Evolutionary conservation across 2,797 vertebrate genomes (phyloP).

Genomic region (Rhyacichthys aspro): DNA sequence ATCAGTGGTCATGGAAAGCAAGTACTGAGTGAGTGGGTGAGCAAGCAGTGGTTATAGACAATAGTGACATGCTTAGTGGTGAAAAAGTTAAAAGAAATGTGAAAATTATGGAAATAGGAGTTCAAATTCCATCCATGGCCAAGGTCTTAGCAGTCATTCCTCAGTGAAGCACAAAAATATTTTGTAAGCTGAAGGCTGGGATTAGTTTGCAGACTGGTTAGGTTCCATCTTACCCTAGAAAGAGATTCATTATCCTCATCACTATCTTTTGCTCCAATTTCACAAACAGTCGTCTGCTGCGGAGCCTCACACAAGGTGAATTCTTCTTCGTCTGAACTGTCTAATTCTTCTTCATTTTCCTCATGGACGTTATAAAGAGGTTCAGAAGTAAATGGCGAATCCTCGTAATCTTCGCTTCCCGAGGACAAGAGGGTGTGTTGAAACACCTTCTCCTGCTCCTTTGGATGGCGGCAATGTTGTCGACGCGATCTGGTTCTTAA

Average conservation of each 20-base stretch:
- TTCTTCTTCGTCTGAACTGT: conserved; percentile 54
- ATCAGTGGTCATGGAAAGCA: conserved; percentile 5
- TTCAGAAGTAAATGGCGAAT: conserved; percentile 79
- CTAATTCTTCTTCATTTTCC: conserved; percentile 37
- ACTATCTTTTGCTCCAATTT: conserved; percentile 43
- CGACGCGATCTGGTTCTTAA: conserved; percentile 3
- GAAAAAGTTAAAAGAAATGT: conserved; percentile 50
- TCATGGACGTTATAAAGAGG: conserved; percentile 34
- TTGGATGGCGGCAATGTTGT: conserved; percentile 7
- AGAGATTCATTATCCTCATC: conserved; percentile 72
- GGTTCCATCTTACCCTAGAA: conserved; percentile 84
- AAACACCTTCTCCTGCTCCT: conserved; percentile 23
- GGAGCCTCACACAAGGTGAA: conserved; percentile 72
- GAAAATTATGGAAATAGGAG: conserved; percentile 21
- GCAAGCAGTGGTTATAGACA: conserved; percentile 22
- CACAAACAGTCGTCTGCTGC: conserved; percentile 66
- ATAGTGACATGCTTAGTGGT: conserved; percentile 62
- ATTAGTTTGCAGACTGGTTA: conserved; percentile 33
- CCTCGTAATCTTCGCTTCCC: conserved; percentile 74
- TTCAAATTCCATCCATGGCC: conserved; percentile 42
- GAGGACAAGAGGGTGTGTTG: conserved; percentile 55
- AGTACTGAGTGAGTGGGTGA: not conserved
- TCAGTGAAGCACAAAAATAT: conserved; percentile 44
- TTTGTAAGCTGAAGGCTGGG: conserved; percentile 52
- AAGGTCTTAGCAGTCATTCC: conserved; percentile 65